Evolutionary conservation across 2,113 vertebrate genomes (phyloP).

Genomic region (Pica pica): DNA sequence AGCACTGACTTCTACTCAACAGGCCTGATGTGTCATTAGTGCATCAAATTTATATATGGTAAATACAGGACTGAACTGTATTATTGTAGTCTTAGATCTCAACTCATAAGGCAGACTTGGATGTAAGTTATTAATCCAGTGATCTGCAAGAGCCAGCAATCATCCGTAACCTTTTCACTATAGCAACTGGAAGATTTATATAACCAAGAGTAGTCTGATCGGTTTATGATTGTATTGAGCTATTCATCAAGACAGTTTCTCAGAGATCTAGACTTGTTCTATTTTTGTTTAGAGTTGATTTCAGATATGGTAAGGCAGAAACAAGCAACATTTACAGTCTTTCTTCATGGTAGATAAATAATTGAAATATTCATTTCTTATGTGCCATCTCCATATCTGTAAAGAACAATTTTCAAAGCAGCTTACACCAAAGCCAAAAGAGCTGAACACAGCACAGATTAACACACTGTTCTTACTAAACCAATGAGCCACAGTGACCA

Average conservation of each 20-base stretch:
- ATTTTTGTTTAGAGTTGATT: constrained; percentile 22
- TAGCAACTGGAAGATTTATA: constrained; percentile 29
- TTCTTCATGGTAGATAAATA: constrained; percentile 1
- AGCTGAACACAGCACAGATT: not conserved
- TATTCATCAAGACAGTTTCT: constrained; percentile 44
- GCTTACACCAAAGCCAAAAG: not conserved
- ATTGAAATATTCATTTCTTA: not conserved
- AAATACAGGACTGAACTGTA: not conserved
- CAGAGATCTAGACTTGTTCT: not conserved
- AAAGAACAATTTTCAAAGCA: not conserved
- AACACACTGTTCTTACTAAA: not conserved
- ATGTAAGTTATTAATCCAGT: constrained; percentile 1
- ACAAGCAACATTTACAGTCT: constrained; percentile 24
- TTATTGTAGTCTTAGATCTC: not conserved
- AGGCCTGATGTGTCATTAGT: not conserved
- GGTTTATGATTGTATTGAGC: constrained; percentile 30
- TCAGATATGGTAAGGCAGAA: constrained; percentile 14
- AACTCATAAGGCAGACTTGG: not conserved
- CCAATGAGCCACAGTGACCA: not conserved
- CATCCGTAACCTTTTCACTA: constrained; percentile 24
- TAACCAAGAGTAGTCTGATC: constrained; percentile 12
- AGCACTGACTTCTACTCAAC: not conserved
- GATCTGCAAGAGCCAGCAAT: constrained; percentile 20
- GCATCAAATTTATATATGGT: not conserved
- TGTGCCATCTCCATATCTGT: not conserved